Evolutionary conservation across 1,140 invertebrate species (phyloP), one percentile per base, ranked within the genome.

Genomic region (Brachionus calyciflorus): DNA sequence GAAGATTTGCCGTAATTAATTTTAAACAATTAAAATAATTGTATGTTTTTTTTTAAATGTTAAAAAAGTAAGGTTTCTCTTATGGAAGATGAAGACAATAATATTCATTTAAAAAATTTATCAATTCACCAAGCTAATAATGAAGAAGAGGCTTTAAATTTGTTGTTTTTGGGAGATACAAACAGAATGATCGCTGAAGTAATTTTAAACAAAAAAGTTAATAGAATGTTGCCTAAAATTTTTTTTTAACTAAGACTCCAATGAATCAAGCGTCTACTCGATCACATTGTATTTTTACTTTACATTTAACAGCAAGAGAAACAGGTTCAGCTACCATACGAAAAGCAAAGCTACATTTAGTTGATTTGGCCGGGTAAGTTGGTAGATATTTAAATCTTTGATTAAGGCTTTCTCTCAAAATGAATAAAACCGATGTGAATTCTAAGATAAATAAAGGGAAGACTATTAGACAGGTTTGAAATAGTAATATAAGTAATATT

Each of bases 251-350:
- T 41, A 79, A 86, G 85, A 90, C 89, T 2, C 88, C 88, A 2
- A 87, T 89, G 87, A 90, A 90, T 81, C 86, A 87, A 63, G 86
- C 86, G 26, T 90, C 89, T 4, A 90, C 89, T 12, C 83, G 89
- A 79, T 90, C 89, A 2, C 89, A 90, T 79, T 89, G 89, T 79
- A 88, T 90, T 63, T 90, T 90, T 80, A 89, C 89, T 2, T 86
- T 90, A 17, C 87, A 89, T 78, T 76, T 90, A 0, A 86, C 84
- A 10, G 82, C 85, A 7, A 84, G 86, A 57, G 84, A 87, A 77
- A 79, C 83, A 30, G 84, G 85, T 3, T 85, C 84, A 68, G 84
- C 86, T 17, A 85, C 82, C 21, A 84, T 88, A 33, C 82, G 84
- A 40, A 84, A 85, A 80, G 86, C 89, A 2, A 90, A 90, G 81